phyloP scores from a whole-genome alignment of 2,888 invertebrate species.

The Euclidia mi region DNA sequence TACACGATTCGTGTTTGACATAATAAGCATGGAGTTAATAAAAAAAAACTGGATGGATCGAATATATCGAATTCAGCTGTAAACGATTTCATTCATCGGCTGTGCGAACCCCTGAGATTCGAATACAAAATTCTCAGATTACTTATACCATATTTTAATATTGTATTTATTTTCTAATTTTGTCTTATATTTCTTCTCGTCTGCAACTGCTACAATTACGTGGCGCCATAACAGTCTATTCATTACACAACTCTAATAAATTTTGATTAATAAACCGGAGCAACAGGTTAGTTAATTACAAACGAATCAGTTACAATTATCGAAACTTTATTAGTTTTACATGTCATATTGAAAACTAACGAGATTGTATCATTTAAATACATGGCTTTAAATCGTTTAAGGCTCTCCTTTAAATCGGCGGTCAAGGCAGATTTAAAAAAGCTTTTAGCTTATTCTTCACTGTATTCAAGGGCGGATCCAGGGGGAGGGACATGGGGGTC shows the following conservation, averaged over 20 bases:
- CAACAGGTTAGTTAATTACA: conserved; percentile 14
- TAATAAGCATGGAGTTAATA: too few relatives aligned
- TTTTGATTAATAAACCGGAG: conserved; percentile 14
- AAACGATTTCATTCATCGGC: too few relatives aligned
- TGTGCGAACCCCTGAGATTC: too few relatives aligned
- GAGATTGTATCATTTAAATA: conserved; percentile 14
- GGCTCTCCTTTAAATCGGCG: conserved; percentile 10
- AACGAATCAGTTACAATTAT: conserved; percentile 19
- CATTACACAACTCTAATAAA: not conserved
- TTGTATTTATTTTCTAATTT: too few relatives aligned
- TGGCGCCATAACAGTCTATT: conserved; percentile 7
- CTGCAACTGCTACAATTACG: not conserved
- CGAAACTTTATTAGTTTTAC: conserved; percentile 22
- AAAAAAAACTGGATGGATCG: too few relatives aligned
- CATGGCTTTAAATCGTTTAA: conserved; percentile 32
- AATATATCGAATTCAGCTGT: too few relatives aligned
- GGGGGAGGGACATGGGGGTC: too few relatives aligned
- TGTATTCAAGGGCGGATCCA: too few relatives aligned
- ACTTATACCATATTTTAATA: too few relatives aligned
- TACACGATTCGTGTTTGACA: too few relatives aligned
- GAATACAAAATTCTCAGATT: too few relatives aligned
- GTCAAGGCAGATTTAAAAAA: conserved; percentile 54
- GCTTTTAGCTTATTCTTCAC: conserved; percentile 50
- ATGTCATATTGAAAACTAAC: conserved; percentile 28
- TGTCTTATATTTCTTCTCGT: not conserved